Percentiles rank a stretch among this genome's conserved stretches.
These are phyloP conservation scores for Hemibagrus guttatus DNA, from an alignment of 2,797 vertebrate genomes.

Conservation along the genomic window DNA sequence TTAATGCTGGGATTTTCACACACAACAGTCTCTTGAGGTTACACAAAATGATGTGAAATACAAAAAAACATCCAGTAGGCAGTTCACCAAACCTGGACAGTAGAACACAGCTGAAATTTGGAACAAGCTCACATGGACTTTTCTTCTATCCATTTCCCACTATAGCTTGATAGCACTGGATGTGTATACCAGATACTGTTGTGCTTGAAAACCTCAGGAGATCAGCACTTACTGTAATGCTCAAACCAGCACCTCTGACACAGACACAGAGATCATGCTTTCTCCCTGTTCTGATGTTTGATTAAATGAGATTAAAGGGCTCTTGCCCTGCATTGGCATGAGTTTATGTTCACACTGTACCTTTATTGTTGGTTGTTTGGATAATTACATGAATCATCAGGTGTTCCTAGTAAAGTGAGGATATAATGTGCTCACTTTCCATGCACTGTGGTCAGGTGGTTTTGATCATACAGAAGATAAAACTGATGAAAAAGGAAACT, in stretches of 20 bases:
- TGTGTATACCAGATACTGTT: neutral
- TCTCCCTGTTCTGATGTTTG: neutral
- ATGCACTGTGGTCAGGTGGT: neutral
- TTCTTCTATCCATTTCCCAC: too few relatives aligned
- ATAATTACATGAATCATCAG: neutral
- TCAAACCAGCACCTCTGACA: neutral
- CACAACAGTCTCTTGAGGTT: neutral
- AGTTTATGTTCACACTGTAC: neutral
- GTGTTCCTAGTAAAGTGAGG: neutral
- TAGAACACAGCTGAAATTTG: too few relatives aligned
- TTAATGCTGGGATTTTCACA: neutral
- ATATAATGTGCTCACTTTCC: neutral
- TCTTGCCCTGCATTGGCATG: neutral
- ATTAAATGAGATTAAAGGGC: neutral
- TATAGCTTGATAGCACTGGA: too few relatives aligned
- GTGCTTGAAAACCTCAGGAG: neutral
- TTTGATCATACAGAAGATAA: neutral
- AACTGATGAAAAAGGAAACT: too few relatives aligned
- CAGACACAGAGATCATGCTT: neutral
- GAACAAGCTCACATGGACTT: too few relatives aligned
- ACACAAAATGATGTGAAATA: neutral
- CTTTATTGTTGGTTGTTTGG: neutral
- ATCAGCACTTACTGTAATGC: neutral
- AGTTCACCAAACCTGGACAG: neutral
- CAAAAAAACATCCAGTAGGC: neutral